Percentiles rank a stretch among this genome's conserved stretches.
Evolutionary conservation across 2,113 vertebrate species (phyloP).

Genomic region (cattle (Bos taurus)): ARS-UCD2.0 NC_037337.1:8544501-8545000

Average conservation of each 20-base stretch:
- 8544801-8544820: neutral
- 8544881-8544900: neutral
- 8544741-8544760: neutral
- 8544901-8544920: neutral
- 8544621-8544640: neutral
- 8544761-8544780: neutral
- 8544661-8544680: neutral
- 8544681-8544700: neutral
- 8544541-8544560: accelerated
- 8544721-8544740: neutral
- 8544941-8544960: neutral
- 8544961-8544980: neutral
- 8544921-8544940: neutral
- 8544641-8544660: neutral
- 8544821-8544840: neutral
- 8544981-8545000: neutral
- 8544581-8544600: neutral
- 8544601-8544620: neutral
- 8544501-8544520: neutral
- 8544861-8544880: neutral
- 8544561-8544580: accelerated
- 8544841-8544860: neutral
- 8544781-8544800: neutral
- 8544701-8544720: neutral
- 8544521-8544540: neutral